These are phyloP conservation scores for Colletes collaris DNA, from an alignment of 2,888 invertebrate genomes.

Conservation along the genomic window DNA sequence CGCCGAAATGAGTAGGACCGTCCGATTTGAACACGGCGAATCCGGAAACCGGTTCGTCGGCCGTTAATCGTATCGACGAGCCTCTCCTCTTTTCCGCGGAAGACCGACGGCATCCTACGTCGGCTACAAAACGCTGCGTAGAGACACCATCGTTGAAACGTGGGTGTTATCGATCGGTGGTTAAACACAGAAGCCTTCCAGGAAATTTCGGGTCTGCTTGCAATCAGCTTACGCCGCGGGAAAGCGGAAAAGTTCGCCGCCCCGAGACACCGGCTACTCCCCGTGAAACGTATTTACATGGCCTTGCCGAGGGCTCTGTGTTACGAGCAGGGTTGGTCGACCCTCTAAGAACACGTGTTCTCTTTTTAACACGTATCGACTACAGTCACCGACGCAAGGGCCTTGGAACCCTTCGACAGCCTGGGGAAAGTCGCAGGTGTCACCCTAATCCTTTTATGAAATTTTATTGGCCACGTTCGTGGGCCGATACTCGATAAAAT, in stretches of 20 bases:
- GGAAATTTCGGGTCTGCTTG: slow-evolving; percentile 26
- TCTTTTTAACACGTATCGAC: too few relatives aligned
- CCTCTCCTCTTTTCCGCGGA: background rate
- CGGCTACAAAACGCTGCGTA: background rate
- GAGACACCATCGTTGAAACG: slow-evolving; percentile 18
- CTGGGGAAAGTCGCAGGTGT: too few relatives aligned
- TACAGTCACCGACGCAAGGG: too few relatives aligned
- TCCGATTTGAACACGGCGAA: slow-evolving; percentile 44
- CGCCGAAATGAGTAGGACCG: slow-evolving; percentile 47
- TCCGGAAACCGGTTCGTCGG: slow-evolving; percentile 16
- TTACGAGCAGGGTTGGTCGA: too few relatives aligned
- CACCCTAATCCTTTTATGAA: too few relatives aligned
- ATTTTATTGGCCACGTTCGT: too few relatives aligned
- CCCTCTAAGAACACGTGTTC: too few relatives aligned
- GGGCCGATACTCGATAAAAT: too few relatives aligned
- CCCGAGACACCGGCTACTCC: too few relatives aligned
- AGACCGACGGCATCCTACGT: background rate
- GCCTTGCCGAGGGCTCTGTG: too few relatives aligned
- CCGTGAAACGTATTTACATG: too few relatives aligned
- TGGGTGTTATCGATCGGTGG: slow-evolving; percentile 41
- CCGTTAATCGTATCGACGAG: slow-evolving; percentile 23
- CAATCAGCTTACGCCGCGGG: slow-evolving; percentile 28
- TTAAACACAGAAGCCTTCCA: slow-evolving; percentile 34
- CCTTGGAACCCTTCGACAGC: too few relatives aligned
- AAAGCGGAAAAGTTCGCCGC: background rate